A percentile compares a stretch with the other conserved stretches of the same genome.
These are phyloP conservation scores for Lepus timidus DNA, from an alignment of 2,113 vertebrate genomes.

Conservation along the genomic window DNA sequence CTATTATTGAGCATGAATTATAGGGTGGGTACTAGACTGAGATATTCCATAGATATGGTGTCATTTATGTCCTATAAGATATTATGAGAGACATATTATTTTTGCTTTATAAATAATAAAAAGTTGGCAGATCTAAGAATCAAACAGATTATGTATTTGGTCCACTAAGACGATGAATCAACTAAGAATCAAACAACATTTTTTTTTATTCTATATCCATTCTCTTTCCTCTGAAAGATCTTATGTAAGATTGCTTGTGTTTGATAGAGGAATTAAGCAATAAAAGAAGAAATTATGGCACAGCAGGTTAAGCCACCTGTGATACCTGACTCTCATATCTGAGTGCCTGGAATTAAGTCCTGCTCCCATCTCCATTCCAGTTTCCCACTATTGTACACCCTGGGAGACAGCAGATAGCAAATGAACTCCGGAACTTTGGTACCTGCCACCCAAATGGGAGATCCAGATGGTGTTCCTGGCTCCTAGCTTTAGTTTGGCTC, in stretches of 20 bases:
- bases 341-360: too few relatives aligned
- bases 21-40: background rate
- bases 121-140: background rate
- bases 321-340: too few relatives aligned
- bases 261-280: background rate
- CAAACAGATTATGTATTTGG: background rate
- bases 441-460: too few relatives aligned
- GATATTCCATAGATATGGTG: background rate
- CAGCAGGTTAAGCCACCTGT: too few relatives aligned
- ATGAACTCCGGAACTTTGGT: too few relatives aligned
- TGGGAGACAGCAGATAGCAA: too few relatives aligned
- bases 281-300: background rate
- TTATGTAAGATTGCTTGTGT: background rate
- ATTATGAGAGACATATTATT: background rate
- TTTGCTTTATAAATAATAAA: conserved; percentile 21
- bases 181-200: background rate
- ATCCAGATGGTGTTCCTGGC: too few relatives aligned
- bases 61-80: background rate
- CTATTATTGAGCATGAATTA: background rate
- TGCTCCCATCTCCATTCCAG: too few relatives aligned
- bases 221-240: background rate
- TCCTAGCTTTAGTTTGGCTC: too few relatives aligned
- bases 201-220: conserved; percentile 28
- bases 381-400: too few relatives aligned
- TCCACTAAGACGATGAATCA: background rate